Evolutionary conservation across 2,113 vertebrate genomes (phyloP).

Genomic region (Casuarius casuarius): DNA sequence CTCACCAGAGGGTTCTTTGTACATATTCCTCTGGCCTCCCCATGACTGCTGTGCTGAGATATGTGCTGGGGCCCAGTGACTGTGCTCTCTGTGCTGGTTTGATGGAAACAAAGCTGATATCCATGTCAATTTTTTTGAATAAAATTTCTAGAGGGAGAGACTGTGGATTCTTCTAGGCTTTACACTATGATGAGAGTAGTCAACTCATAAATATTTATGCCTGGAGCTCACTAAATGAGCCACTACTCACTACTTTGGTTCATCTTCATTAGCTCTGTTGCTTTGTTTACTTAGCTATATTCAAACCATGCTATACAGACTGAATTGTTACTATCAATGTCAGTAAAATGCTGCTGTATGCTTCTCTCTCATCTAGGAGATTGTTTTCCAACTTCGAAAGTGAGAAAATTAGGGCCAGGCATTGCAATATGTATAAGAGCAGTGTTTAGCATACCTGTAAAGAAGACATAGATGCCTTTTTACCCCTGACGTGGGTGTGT

Average conservation of each 20-base stretch:
- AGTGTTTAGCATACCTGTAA: neutral
- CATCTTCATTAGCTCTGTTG: neutral
- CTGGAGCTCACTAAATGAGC: neutral
- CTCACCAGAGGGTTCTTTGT: neutral
- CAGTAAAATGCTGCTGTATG: neutral
- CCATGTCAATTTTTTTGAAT: neutral
- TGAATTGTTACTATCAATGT: fast-evolving
- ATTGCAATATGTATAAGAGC: neutral
- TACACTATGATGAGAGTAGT: neutral
- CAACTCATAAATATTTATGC: conserved; percentile 48
- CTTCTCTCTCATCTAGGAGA: neutral
- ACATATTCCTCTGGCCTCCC: neutral
- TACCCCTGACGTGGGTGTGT: neutral
- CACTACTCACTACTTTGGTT: neutral
- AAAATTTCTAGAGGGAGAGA: neutral
- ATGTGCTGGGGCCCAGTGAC: neutral
- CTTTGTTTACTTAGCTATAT: neutral
- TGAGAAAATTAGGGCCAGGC: neutral
- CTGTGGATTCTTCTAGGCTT: neutral
- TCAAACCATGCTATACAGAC: neutral
- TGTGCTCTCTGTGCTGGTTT: neutral
- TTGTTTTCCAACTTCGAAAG: fast-evolving
- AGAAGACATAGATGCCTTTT: neutral
- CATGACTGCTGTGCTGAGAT: neutral
- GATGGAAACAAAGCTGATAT: conserved; percentile 18